Conservation (phyloP, 2,888 invertebrate species). For the Lochmaea crataegi region DNA sequence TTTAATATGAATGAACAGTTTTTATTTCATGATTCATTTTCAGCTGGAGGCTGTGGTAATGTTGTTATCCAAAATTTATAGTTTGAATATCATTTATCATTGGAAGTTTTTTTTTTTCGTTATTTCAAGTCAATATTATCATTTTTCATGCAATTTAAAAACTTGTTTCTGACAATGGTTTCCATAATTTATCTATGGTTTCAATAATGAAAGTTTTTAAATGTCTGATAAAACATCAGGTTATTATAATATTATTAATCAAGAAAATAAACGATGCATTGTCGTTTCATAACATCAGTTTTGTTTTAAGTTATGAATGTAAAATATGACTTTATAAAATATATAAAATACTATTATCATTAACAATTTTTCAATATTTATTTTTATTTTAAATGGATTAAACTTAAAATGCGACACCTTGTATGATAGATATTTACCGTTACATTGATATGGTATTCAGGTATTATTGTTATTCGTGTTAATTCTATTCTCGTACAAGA, state of each 20-base stretch:
- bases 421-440: conserved; percentile 1
- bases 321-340: background rate
- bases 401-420: background rate
- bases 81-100: conserved; percentile 13
- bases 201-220: background rate
- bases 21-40: conserved; percentile 36
- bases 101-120: conserved; percentile 8
- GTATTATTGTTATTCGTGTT: conserved; percentile 15
- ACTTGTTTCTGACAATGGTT: conserved; percentile 5
- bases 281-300: background rate
- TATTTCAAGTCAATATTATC: conserved; percentile 1
- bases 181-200: background rate
- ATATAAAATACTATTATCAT: background rate
- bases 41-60: background rate
- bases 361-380: background rate
- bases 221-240: background rate
- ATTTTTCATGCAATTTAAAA: background rate
- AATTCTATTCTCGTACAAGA: conserved; percentile 17
- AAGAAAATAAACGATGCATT: background rate
- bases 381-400: too few species aligned
- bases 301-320: background rate
- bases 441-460: conserved; percentile 13
- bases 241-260: background rate
- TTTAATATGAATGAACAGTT: conserved; percentile 30
- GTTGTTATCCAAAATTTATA: conserved; percentile 11